Conservation (phyloP, 2,888 invertebrate species). For the Resseliella maxima region DNA sequence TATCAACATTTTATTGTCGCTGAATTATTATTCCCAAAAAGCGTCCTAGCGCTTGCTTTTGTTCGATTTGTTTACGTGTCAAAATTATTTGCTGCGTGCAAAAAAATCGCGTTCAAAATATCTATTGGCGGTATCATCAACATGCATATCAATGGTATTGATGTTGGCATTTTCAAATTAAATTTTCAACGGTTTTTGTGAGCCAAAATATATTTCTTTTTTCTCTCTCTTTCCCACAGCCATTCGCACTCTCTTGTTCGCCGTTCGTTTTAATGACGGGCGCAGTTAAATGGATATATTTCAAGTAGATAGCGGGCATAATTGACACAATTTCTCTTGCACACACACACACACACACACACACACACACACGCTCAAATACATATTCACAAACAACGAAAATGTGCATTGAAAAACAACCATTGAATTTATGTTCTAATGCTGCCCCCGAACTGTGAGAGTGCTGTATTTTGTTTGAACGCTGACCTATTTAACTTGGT, state of each 20-base stretch:
- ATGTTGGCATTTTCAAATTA: constrained; percentile 23
- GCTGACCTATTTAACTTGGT: constrained; percentile 2
- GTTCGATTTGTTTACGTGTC: background rate
- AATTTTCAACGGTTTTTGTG: constrained; percentile 19
- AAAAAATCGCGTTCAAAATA: background rate
- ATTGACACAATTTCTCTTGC: constrained; percentile 46
- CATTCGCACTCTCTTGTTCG: constrained; percentile 2
- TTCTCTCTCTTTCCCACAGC: background rate
- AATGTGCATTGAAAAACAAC: background rate
- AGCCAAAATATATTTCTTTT: background rate
- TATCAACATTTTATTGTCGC: constrained; percentile 18
- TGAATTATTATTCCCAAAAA: background rate
- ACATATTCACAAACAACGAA: background rate
- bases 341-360: background rate
- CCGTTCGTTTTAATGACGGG: background rate
- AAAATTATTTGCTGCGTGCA: background rate
- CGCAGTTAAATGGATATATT: background rate
- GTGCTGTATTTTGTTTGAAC: background rate
- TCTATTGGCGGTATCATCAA: constrained; percentile 19
- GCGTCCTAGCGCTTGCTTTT: background rate
- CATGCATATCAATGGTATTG: background rate
- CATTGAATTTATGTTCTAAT: constrained; percentile 46
- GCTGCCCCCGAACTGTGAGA: constrained; percentile 24
- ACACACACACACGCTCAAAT: background rate
- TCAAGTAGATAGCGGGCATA: constrained; percentile 11